Evolutionary conservation across 2,797 vertebrate species (phyloP).

Genomic region (Psittacula derbiana): DNA sequence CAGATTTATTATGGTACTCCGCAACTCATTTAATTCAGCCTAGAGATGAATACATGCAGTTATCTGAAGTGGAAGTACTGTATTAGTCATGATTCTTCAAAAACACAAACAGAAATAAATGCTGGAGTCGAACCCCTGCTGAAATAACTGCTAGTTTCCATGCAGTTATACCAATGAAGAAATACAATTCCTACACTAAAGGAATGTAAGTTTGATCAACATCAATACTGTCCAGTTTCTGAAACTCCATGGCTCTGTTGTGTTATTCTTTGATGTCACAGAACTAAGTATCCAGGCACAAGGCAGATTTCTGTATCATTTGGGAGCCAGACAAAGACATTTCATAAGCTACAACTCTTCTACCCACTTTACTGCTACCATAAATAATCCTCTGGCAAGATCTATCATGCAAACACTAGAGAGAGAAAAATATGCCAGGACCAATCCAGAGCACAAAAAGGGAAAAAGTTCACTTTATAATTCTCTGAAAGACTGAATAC

Average conservation of each 20-base stretch:
- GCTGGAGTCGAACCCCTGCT: background rate
- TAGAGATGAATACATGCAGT: constrained; percentile 52
- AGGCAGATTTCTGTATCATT: background rate
- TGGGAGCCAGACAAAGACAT: background rate
- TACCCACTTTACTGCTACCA: background rate
- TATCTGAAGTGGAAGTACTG: background rate
- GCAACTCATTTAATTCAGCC: constrained; percentile 92
- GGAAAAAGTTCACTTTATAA: background rate
- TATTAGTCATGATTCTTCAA: background rate
- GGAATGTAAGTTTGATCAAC: background rate
- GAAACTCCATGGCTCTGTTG: background rate
- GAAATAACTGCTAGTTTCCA: background rate
- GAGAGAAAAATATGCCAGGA: background rate
- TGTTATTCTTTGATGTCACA: background rate
- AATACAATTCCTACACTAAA: background rate
- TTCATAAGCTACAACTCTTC: background rate
- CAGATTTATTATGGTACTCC: constrained; percentile 93
- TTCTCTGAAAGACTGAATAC: background rate
- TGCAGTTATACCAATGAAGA: background rate
- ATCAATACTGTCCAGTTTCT: background rate
- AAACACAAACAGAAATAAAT: background rate
- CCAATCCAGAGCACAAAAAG: background rate
- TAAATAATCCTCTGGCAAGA: background rate
- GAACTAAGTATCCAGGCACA: background rate
- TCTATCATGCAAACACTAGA: background rate